Conservation (phyloP, 2,888 invertebrate species). For the Notodonta ziczac region DNA sequence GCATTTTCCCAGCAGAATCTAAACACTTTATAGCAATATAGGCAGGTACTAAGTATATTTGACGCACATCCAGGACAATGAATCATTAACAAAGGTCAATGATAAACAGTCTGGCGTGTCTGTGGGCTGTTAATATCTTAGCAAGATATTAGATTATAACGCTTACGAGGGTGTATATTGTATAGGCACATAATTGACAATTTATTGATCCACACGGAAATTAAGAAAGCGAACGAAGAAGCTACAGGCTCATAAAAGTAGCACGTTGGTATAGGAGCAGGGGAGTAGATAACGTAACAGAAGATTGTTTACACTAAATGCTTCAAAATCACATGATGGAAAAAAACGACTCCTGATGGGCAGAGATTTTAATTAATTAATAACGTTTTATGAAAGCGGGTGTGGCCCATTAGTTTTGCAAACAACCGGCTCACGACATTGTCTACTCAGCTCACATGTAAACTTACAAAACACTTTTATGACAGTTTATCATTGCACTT, state of each 20-base stretch:
- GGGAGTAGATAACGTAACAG: constrained; percentile 16
- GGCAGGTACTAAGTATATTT: not conserved
- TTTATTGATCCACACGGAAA: constrained; percentile 17
- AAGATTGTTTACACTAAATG: constrained; percentile 18
- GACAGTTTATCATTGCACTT: constrained; percentile 20
- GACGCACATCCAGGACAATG: constrained; percentile 13
- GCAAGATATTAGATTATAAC: constrained; percentile 3
- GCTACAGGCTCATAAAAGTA: not conserved
- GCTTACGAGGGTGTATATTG: not conserved
- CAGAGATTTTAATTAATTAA: constrained; percentile 63
- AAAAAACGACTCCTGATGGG: constrained; percentile 24
- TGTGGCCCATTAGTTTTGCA: constrained; percentile 74
- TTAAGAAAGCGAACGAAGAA: constrained; percentile 18
- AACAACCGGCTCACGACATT: constrained; percentile 63
- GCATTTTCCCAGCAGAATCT: not conserved
- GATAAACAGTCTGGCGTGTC: constrained; percentile 21
- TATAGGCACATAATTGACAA: constrained; percentile 3
- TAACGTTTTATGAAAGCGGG: constrained; percentile 56
- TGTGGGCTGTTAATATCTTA: constrained; percentile 13
- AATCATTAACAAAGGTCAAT: constrained; percentile 35
- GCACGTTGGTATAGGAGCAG: constrained; percentile 17
- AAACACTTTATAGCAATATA: not conserved
- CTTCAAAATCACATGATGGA: constrained; percentile 14
- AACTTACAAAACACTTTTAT: constrained; percentile 19
- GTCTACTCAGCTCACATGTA: constrained; percentile 25